Evolutionary conservation across 2,888 invertebrate genomes (phyloP).

Genomic region (Trachelus troglodyta): DNA sequence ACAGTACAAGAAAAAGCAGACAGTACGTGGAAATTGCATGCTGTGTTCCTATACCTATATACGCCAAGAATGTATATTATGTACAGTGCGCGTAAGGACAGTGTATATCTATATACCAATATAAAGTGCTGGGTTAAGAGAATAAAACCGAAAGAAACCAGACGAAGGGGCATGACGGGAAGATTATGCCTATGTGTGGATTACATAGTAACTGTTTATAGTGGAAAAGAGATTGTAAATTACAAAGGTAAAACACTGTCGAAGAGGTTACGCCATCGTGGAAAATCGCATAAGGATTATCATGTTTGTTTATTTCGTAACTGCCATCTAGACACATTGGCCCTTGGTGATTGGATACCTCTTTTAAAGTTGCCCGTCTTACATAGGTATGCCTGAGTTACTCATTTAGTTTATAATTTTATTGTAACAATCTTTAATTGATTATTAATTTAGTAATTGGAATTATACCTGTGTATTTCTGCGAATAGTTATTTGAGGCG

Average conservation of each 20-base stretch:
- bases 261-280: neutral
- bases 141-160: neutral
- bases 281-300: neutral
- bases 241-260: neutral
- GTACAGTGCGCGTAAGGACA: neutral
- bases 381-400: neutral
- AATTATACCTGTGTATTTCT: neutral
- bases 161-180: neutral
- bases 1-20: neutral
- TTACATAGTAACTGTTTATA: neutral
- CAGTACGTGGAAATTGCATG: neutral
- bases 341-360: neutral
- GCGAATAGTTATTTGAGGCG: neutral
- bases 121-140: neutral
- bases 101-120: neutral
- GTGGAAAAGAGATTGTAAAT: neutral
- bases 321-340: neutral
- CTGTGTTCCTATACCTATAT: neutral
- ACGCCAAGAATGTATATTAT: neutral
- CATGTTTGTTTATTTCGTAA: neutral
- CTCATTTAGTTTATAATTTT: neutral
- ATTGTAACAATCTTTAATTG: neutral
- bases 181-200: neutral
- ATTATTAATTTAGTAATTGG: neutral
- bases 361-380: neutral